Evolutionary conservation across 2,797 vertebrate species (phyloP).

Genomic region (Sebastes dallii): DNA sequence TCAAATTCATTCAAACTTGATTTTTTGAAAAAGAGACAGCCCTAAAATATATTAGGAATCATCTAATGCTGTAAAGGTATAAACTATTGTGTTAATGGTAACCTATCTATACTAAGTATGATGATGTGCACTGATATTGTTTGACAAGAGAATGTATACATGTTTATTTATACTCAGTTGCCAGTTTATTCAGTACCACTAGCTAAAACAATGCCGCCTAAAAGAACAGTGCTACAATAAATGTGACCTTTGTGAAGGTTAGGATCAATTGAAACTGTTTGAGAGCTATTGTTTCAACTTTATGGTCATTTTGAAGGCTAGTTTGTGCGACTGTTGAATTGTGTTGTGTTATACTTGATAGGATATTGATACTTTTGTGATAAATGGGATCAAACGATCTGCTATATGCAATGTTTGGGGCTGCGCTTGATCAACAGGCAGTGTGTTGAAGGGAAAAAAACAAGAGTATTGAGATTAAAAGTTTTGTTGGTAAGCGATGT

Average conservation of each 20-base stretch:
- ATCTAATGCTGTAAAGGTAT: not conserved
- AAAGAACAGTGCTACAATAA: not conserved
- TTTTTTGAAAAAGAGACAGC: not conserved
- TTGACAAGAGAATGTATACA: not conserved
- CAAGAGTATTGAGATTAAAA: not conserved
- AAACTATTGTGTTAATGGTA: not conserved
- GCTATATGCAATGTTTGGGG: too few species aligned
- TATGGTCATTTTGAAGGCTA: too few species aligned
- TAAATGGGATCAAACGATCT: too few species aligned
- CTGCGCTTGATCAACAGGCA: not conserved
- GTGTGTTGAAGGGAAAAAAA: not conserved
- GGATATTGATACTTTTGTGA: too few species aligned
- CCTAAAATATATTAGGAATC: not conserved
- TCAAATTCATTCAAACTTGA: not conserved
- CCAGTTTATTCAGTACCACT: too few species aligned
- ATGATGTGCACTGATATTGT: not conserved
- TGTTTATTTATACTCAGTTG: too few species aligned
- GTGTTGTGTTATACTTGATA: too few species aligned
- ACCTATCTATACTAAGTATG: not conserved
- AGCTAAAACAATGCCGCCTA: too few species aligned
- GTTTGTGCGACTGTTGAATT: too few species aligned
- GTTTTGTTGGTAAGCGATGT: not conserved
- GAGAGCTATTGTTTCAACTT: too few species aligned
- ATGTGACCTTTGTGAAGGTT: not conserved
- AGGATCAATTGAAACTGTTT: too few species aligned